Base-by-base conservation (phyloP, 2,888 invertebrate genomes). In the Busseola fusca region DNA sequence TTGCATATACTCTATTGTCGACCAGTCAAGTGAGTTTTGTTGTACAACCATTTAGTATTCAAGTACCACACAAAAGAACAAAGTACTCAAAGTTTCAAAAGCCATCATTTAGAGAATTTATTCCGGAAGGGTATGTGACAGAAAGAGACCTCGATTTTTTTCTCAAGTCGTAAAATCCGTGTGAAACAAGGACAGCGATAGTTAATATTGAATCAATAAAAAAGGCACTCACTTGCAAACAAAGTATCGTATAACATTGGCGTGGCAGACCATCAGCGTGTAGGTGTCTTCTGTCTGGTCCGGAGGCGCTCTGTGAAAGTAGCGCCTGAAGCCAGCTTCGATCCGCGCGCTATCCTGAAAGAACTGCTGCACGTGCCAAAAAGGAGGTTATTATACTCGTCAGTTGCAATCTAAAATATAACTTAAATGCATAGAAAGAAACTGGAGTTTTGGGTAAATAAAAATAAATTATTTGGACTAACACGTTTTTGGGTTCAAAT, bases 171-270 rank as follows among this genome's bases (percentile, higher is more conserved):
- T 27, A 56, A 10, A 14, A 52, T 0, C 54, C 21, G 27, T 9
- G 18, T 30, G 5, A 56, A 56, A 18, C 16, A 16, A 9, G 1
- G 30, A 14, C 21, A 14, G n/a, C 14, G 37, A 9, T 16, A 16
- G 58, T 40, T 18, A 59, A 59, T 16, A 7, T 40, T 25, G 5
- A 12, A 18, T 30, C 16, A n/a, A 62, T n/a, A n/a, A 9, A 37
- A 60, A 57, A 25, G 34, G 0, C 40, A 93, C 94, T 95, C 88
- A 98, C 98, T 98, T 97, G 96, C 98, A 98, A n/a, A 98, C 97
- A 89, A 98, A 98, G 93, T 98, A 99, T 59, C 99, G 96, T 87
- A 99, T 99, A 34, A 99, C 99, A 93, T 99, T 99, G 6, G 98
- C 99, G 92, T 99, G 99, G 85, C 99, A 99, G 2, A 99, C 99